phyloP scores from a whole-genome alignment of 2,113 vertebrate species.

The Macheiramphus alcinus region DNA sequence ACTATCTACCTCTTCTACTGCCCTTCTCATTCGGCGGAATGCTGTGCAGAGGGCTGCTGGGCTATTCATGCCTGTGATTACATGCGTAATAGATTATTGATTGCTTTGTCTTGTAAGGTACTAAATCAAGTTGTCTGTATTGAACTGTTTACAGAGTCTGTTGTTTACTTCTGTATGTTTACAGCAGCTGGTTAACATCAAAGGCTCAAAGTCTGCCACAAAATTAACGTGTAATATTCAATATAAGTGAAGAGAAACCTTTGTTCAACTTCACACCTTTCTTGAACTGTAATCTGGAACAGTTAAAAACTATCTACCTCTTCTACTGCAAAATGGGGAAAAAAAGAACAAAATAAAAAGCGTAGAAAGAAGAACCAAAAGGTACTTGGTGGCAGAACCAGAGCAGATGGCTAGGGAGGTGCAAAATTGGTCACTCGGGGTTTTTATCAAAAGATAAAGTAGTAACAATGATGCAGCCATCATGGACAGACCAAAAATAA shows the following conservation, averaged over 20 bases:
- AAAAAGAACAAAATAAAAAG: background rate
- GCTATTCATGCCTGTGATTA: background rate
- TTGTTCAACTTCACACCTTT: background rate
- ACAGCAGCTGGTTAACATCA: slow-evolving; percentile 9
- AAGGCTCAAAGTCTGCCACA: background rate
- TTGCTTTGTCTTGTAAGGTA: background rate
- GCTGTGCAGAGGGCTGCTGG: background rate
- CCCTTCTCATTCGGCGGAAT: background rate
- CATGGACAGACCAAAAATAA: background rate
- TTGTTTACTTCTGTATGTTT: slow-evolving; percentile 5
- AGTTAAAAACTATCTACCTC: background rate
- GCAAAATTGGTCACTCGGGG: background rate
- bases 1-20: too few species aligned
- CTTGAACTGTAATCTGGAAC: background rate
- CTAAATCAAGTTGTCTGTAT: slow-evolving; percentile 8
- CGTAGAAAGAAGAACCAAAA: background rate
- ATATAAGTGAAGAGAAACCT: background rate
- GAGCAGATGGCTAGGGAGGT: background rate
- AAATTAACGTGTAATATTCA: background rate
- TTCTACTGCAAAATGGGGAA: background rate
- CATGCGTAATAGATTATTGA: slow-evolving; percentile 45
- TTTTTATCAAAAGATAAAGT: background rate
- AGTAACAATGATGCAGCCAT: background rate
- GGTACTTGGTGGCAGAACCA: background rate
- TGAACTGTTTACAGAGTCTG: slow-evolving; percentile 15